A percentile compares a stretch with the other conserved stretches of the same genome.
These are phyloP conservation scores for Caranx melampygus DNA, from an alignment of 2,113 vertebrate species.

Conservation along the genomic window DNA sequence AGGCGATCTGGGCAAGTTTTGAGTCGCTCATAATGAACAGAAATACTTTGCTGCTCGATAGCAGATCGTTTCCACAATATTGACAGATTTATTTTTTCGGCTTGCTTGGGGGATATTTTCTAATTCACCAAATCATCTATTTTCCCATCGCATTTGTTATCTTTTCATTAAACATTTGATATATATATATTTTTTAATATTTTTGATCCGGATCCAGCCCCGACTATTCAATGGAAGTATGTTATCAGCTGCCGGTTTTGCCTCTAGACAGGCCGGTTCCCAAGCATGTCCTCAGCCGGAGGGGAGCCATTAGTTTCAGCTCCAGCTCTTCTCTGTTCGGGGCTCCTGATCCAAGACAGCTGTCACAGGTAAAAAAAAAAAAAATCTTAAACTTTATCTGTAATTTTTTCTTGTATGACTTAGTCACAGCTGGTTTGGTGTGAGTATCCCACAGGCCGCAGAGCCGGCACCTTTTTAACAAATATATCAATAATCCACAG, in stretches of 20 bases:
- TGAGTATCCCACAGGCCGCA: constrained; percentile 3
- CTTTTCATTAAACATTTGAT: constrained; percentile 7
- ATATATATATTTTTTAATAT: constrained; percentile 49
- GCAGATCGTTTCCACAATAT: constrained; percentile 62
- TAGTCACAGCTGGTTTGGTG: not conserved
- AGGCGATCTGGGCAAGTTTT: constrained; percentile 78
- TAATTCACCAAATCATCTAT: constrained; percentile 23
- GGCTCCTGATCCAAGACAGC: constrained; percentile 96
- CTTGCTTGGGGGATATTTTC: constrained; percentile 39
- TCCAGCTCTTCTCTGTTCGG: constrained; percentile 99
- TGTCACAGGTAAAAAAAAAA: constrained; percentile 90
- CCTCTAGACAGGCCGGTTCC: constrained; percentile 99
- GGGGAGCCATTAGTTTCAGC: constrained; percentile 99
- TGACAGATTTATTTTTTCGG: constrained; percentile 50
- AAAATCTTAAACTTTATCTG: not conserved
- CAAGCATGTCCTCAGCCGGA: constrained; percentile 98
- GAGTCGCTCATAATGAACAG: constrained; percentile 79
- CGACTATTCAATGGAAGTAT: constrained; percentile 98
- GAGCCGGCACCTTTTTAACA: constrained; percentile 32
- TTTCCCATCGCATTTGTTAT: constrained; percentile 53
- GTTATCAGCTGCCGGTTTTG: constrained; percentile 99
- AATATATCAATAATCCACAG: constrained; percentile 59
- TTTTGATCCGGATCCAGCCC: constrained; percentile 82
- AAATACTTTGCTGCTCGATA: constrained; percentile 75
- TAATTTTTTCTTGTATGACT: not conserved